Evolutionary conservation across 1,140 invertebrate species (phyloP).

Genomic region (Helicoverpa zea): DNA sequence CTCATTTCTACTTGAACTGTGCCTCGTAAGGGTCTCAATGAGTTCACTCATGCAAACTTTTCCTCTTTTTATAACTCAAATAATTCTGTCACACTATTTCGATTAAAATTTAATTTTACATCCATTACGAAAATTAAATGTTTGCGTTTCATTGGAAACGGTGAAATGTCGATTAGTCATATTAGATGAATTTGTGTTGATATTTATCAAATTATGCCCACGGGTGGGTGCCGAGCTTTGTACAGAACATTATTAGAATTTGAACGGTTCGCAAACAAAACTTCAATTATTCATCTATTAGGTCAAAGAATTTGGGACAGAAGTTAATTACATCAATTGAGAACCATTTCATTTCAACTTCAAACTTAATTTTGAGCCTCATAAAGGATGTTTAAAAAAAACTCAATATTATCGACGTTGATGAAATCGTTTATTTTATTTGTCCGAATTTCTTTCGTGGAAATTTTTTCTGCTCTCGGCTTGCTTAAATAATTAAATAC

Average conservation of each 20-base stretch:
- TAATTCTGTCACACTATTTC: background rate
- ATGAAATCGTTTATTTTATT: too few relatives aligned
- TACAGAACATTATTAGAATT: slow-evolving; percentile 15
- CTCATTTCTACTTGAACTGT: slow-evolving; percentile 75
- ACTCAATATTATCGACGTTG: background rate
- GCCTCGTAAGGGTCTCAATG: slow-evolving; percentile 52
- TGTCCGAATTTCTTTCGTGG: too few relatives aligned
- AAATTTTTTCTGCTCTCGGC: too few relatives aligned
- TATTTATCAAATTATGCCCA: background rate
- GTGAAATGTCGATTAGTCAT: slow-evolving; percentile 6
- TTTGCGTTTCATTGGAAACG: background rate
- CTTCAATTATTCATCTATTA: slow-evolving; percentile 33
- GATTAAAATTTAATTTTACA: background rate
- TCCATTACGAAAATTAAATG: background rate
- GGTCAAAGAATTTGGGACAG: slow-evolving; percentile 26
- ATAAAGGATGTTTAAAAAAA: background rate
- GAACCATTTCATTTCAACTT: background rate
- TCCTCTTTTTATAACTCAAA: slow-evolving; percentile 44
- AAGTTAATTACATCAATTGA: slow-evolving; percentile 43
- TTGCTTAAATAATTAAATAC: too few relatives aligned
- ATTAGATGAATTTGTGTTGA: slow-evolving; percentile 7
- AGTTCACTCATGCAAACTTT: slow-evolving; percentile 55
- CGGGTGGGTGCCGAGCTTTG: slow-evolving; percentile 9
- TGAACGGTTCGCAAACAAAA: slow-evolving; percentile 28
- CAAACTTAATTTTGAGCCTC: slow-evolving; percentile 23